Evolutionary conservation across 2,888 invertebrate genomes (phyloP).

Genomic region (Dendrolimus pini): DNA sequence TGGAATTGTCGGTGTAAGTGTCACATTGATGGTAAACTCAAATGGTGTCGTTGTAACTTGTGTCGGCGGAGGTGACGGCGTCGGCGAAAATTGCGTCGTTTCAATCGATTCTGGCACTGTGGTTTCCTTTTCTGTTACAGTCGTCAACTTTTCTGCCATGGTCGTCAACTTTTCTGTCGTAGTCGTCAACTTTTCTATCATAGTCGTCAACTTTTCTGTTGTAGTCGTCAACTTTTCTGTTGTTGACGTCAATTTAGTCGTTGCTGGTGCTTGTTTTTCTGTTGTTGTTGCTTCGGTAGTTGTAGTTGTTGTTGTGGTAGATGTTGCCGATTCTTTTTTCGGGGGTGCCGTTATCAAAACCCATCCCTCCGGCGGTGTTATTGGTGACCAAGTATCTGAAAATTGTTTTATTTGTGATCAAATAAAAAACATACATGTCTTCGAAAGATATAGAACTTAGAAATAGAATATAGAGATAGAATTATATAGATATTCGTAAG

Average conservation of each 20-base stretch:
- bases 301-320: constrained; percentile 23
- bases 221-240: constrained; percentile 28
- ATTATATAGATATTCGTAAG: too few species aligned
- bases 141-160: constrained; percentile 1
- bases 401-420: constrained; percentile 10
- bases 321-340: constrained; percentile 40
- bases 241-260: constrained; percentile 16
- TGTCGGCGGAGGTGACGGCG: constrained; percentile 9
- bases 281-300: constrained; percentile 24
- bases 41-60: constrained; percentile 20
- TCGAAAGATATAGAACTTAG: too few species aligned
- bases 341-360: constrained; percentile 66
- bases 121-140: constrained; percentile 8
- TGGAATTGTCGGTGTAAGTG: constrained; percentile 42
- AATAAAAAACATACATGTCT: too few species aligned
- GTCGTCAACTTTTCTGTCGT: constrained; percentile 5
- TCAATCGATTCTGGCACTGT: constrained; percentile 6
- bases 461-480: too few species aligned
- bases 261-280: constrained; percentile 14
- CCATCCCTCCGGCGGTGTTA: constrained; percentile 82
- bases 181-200: constrained; percentile 10
- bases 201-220: constrained; percentile 4
- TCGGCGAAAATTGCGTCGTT: constrained; percentile 7
- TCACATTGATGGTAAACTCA: constrained; percentile 59
- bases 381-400: constrained; percentile 78